Evolutionary conservation across 1,140 invertebrate genomes (phyloP).

Genomic region (Chrysopa pallens): DNA sequence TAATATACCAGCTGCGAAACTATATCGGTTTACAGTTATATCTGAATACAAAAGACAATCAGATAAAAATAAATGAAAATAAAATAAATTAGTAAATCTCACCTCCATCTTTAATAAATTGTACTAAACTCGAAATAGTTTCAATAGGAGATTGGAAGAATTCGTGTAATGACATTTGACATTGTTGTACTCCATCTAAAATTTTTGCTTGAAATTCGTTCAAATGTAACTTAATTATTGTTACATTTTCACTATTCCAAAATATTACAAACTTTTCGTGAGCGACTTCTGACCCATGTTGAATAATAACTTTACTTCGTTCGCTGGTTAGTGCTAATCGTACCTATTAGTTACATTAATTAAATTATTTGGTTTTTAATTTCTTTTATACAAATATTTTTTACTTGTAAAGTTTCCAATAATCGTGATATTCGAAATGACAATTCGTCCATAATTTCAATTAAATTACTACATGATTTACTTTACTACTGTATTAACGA

Average conservation of each 20-base stretch:
- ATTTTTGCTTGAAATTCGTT: conserved; percentile 9
- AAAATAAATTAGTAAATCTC: conserved; percentile 2
- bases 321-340: conserved; percentile 19
- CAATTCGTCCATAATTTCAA: conserved; percentile 16
- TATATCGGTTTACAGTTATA: conserved; percentile 26
- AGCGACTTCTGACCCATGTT: conserved; percentile 16
- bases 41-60: conserved; percentile 21
- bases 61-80: conserved; percentile 18
- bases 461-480: not conserved
- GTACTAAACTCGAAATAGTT: conserved; percentile 11
- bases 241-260: conserved; percentile 18
- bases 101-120: conserved; percentile 1
- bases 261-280: conserved; percentile 17
- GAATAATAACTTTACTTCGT: conserved; percentile 22
- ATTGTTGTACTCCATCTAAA: conserved; percentile 9
- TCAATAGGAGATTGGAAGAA: conserved; percentile 3
- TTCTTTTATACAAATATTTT: not conserved
- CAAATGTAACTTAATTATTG: conserved; percentile 21
- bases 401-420: conserved; percentile 19
- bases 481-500: too few species aligned
- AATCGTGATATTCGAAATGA: conserved; percentile 16
- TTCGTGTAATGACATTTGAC: too few species aligned
- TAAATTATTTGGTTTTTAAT: conserved; percentile 1
- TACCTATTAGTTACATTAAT: conserved; percentile 17
- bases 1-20: conserved; percentile 27